Conservation (phyloP, 1,140 invertebrate genomes). For the Tetranychus cinnabarinus region DNA sequence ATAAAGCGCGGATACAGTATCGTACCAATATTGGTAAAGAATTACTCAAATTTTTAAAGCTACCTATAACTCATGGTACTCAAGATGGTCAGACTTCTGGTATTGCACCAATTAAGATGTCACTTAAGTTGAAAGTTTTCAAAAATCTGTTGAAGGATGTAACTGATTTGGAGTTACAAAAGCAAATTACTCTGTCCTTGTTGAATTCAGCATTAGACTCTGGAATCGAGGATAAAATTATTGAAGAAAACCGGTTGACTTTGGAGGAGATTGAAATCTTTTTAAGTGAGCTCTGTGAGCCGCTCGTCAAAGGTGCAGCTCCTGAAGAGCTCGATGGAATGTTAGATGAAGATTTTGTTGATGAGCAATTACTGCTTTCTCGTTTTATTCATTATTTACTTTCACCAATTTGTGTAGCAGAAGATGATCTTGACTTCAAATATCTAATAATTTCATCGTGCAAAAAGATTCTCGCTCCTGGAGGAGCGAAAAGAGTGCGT, state of each 20-base stretch:
- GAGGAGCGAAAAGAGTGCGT: slow-evolving; percentile 61
- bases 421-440: slow-evolving; percentile 34
- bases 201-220: slow-evolving; percentile 6
- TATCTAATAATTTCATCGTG: slow-evolving; percentile 34
- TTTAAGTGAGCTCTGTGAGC: slow-evolving; percentile 6
- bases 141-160: slow-evolving; percentile 5
- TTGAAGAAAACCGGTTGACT: slow-evolving; percentile 1
- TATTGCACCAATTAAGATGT: slow-evolving; percentile 7
- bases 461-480: slow-evolving; percentile 62
- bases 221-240: not conserved
- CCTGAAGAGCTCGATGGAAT: slow-evolving; percentile 24
- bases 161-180: slow-evolving; percentile 4
- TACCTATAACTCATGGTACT: slow-evolving; percentile 33
- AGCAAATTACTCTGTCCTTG: slow-evolving; percentile 5
- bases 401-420: slow-evolving; percentile 4
- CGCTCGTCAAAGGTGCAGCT: slow-evolving; percentile 3
- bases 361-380: slow-evolving; percentile 79
- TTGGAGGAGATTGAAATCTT: slow-evolving; percentile 7
- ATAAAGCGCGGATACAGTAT: not conserved
- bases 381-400: slow-evolving; percentile 64
- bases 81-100: not conserved
- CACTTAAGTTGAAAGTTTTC: slow-evolving; percentile 7
- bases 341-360: slow-evolving; percentile 85
- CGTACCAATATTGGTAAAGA: slow-evolving; percentile 47
- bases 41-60: slow-evolving; percentile 68